Base-by-base conservation (phyloP, 1,140 invertebrate species). In the Drosophila dunni region DNA sequence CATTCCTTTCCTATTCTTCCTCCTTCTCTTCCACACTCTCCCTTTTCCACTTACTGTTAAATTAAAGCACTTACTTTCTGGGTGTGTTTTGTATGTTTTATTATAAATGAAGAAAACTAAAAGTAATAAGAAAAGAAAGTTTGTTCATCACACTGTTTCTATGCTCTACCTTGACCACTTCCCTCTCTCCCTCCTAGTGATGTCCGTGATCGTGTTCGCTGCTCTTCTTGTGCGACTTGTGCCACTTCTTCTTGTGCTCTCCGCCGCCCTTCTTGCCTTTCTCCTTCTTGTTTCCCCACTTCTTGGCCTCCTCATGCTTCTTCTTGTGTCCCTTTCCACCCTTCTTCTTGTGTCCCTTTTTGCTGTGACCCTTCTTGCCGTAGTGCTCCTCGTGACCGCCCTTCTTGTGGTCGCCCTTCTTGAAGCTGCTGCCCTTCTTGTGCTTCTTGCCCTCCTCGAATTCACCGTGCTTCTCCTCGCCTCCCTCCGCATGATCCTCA, bases 401-500 rank as follows among this genome's bases (percentile, higher is more conserved):
- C 20, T 95, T 95, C 78, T 96, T 95, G 79, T 95, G 94, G 54
- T 95, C 94, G 0, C 94, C 94, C 3, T 95, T 96, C 84, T 96
- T 96, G 90, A 96, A 95, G 78, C 95, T 94, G 58, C 94, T 93
- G 3, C 95, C 95, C 67, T 95, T 94, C 69, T 96, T 95, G 72
- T 94, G 95, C 38, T 94, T 94, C 69, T 96, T 95, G 72, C 95
- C 94, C 24, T 95, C 95, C 73, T 96, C 95, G 89, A 94, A 94
- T 71, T 94, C 93, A 0, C 95, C 96, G 79, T 96, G 94, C 67
- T 94, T 94, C 84, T 94, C 93, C 78, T 96, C 95, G 67, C 96
- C 94, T 2, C 96, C 96, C 10, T 95, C 95, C 72, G 96, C 96
- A 88, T 97, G 95, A 90, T 94, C 94, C 89, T 97, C 96, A 62